Conservation (phyloP, 2,797 vertebrate genomes). For the Lagorchestes hirsutus region DNA sequence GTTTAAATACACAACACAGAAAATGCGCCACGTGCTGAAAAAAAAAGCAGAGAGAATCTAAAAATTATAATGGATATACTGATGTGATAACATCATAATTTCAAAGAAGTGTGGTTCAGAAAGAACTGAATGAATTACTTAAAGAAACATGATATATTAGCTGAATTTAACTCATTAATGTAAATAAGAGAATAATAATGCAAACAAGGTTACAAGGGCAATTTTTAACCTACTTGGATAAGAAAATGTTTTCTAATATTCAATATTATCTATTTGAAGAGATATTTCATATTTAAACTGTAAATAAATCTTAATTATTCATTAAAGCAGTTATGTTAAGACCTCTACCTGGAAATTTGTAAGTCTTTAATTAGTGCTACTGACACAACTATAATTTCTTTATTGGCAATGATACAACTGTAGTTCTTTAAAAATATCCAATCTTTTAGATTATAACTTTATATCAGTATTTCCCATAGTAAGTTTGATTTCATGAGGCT, state of each 20-base stretch:
- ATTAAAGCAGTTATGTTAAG: conserved; percentile 1
- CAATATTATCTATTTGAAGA: neutral
- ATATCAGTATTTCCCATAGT: neutral
- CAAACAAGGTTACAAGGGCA: neutral
- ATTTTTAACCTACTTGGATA: neutral
- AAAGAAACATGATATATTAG: neutral
- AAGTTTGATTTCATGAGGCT: neutral
- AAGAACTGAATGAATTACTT: neutral
- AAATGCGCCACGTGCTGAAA: neutral
- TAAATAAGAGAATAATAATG: conserved; percentile 17
- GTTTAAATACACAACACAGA: neutral
- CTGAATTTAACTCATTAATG: conserved; percentile 36
- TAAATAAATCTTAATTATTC: conserved; percentile 22
- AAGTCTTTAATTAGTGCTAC: neutral
- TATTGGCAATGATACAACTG: neutral
- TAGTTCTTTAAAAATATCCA: neutral
- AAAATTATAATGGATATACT: neutral
- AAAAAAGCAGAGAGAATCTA: conserved; percentile 16
- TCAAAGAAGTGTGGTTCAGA: neutral
- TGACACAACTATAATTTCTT: neutral
- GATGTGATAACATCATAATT: neutral
- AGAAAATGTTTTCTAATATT: neutral
- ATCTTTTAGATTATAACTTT: neutral
- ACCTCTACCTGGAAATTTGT: neutral
- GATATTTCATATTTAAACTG: neutral